Percentiles rank a stretch among this genome's conserved stretches.
These are phyloP conservation scores for Papilio aristodemus DNA, from an alignment of 1,140 invertebrate genomes.

Conservation along the genomic window DNA sequence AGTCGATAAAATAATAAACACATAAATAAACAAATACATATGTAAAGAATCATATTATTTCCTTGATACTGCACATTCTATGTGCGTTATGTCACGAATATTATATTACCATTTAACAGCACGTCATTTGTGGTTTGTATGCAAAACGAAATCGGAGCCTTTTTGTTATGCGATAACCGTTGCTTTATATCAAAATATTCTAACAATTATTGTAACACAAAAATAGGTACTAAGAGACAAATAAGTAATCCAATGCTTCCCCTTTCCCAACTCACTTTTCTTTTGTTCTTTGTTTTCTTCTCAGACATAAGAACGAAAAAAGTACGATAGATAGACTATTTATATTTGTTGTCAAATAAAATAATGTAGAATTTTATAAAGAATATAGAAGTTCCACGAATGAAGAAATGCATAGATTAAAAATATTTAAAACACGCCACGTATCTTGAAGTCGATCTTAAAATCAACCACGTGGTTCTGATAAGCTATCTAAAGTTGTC, in stretches of 20 bases:
- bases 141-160: background rate
- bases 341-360: too few species aligned
- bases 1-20: too few species aligned
- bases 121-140: slow-evolving; percentile 17
- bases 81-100: background rate
- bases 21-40: too few species aligned
- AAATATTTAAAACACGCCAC: slow-evolving; percentile 6
- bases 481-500: slow-evolving; percentile 17
- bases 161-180: background rate
- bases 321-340: too few species aligned
- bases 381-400: background rate
- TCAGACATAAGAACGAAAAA: too few species aligned
- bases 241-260: too few species aligned
- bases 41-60: background rate
- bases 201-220: background rate
- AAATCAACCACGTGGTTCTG: slow-evolving; percentile 13
- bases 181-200: background rate
- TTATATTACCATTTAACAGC: background rate
- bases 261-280: too few species aligned
- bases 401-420: background rate
- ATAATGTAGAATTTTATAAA: too few species aligned
- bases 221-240: too few species aligned
- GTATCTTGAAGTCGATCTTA: slow-evolving; percentile 7
- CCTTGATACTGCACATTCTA: background rate
- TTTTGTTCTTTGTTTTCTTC: too few species aligned